These are phyloP conservation scores for Drosophila varians DNA, from an alignment of 1,140 invertebrate species.

Conservation along the genomic window DNA sequence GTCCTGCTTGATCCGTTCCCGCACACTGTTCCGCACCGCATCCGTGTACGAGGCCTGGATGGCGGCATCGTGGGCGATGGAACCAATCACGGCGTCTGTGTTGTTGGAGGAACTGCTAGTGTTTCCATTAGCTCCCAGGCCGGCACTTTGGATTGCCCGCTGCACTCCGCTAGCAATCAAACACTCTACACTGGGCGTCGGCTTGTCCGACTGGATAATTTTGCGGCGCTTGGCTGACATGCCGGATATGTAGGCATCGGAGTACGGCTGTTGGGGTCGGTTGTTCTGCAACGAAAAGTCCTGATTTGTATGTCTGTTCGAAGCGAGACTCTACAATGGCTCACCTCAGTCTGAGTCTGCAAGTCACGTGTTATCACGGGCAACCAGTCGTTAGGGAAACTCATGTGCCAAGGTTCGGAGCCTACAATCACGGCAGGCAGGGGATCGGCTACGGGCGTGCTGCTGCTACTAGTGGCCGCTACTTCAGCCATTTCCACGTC, in stretches of 20 bases:
- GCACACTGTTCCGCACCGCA: constrained; percentile 62
- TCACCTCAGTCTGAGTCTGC: constrained; percentile 86
- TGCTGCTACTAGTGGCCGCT: constrained; percentile 32
- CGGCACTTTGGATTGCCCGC: constrained; percentile 84
- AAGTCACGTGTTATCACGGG: constrained; percentile 91
- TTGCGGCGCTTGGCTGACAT: constrained; percentile 92
- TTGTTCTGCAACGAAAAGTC: constrained; percentile 16
- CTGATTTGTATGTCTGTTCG: background rate
- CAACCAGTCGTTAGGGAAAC: constrained; percentile 89
- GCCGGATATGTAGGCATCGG: constrained; percentile 92
- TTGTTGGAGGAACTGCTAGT: constrained; percentile 37
- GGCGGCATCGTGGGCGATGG: constrained; percentile 67
- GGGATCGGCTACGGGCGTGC: constrained; percentile 29
- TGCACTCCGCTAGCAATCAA: constrained; percentile 84
- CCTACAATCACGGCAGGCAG: constrained; percentile 85
- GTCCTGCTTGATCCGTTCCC: constrained; percentile 75
- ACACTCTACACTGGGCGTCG: constrained; percentile 80
- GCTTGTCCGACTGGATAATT: constrained; percentile 85
- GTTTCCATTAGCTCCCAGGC: constrained; percentile 82
- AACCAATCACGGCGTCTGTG: constrained; percentile 55
- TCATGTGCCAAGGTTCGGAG: constrained; percentile 86
- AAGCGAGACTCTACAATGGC: background rate
- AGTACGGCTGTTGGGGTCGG: constrained; percentile 84
- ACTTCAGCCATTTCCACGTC: constrained; percentile 75
- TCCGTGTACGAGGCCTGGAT: constrained; percentile 72